Percentiles rank a stretch among this genome's conserved stretches.
Conservation (phyloP, 2,113 vertebrate genomes). For the Arizona elegans region DNA sequence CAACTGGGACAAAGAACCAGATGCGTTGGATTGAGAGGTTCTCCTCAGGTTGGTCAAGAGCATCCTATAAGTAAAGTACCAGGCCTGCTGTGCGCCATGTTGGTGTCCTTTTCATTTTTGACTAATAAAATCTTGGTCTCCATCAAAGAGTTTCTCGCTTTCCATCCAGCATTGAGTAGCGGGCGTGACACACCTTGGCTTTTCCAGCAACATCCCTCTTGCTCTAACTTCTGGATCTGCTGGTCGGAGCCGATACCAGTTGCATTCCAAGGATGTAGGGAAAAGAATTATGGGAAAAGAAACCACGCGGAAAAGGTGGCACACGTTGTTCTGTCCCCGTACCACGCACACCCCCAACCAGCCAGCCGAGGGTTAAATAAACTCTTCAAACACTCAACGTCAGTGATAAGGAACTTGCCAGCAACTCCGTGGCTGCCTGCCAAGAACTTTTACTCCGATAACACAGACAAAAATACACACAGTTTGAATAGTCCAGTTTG, state of each 20-base stretch:
- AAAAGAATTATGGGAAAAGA: neutral
- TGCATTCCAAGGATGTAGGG: neutral
- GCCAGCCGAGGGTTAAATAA: too few relatives aligned
- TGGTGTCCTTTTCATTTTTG: neutral
- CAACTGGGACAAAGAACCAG: constrained; percentile 39
- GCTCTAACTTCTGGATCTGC: neutral
- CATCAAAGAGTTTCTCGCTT: neutral
- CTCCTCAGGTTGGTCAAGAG: too few relatives aligned
- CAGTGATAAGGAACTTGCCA: too few relatives aligned
- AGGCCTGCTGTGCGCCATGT: fast-evolving
- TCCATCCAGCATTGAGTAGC: neutral
- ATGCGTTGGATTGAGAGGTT: neutral
- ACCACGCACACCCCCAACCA: too few relatives aligned
- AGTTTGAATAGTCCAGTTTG: too few relatives aligned
- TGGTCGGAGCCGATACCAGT: neutral
- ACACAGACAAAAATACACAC: too few relatives aligned
- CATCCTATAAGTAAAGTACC: neutral
- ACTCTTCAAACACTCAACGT: too few relatives aligned
- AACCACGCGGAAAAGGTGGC: too few relatives aligned
- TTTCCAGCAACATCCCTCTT: neutral
- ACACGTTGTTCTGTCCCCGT: too few relatives aligned
- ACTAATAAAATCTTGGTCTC: too few relatives aligned
- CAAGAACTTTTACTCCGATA: too few relatives aligned
- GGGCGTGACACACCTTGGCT: neutral
- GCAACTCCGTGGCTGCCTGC: too few relatives aligned